Evolutionary conservation across 2,888 invertebrate species (phyloP).

Genomic region (Ophion slaviceki): DNA sequence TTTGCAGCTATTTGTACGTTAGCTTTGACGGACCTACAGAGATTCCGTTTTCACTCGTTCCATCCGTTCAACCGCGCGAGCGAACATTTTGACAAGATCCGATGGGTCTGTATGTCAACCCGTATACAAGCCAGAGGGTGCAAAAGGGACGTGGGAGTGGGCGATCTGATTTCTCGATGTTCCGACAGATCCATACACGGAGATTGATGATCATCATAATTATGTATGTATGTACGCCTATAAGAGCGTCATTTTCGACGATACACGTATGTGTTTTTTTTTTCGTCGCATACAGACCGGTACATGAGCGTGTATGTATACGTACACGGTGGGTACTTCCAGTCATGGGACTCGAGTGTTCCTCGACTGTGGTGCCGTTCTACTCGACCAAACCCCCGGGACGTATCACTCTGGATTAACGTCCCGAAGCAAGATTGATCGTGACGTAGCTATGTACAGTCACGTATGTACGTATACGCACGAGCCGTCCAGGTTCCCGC

Average conservation of each 20-base stretch:
- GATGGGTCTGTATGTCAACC: not conserved
- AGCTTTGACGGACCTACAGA: conserved; percentile 20
- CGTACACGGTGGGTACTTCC: conserved; percentile 27
- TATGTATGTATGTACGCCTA: not conserved
- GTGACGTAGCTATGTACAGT: conserved; percentile 55
- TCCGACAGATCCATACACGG: not conserved
- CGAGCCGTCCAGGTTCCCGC: not conserved
- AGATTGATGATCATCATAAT: conserved; percentile 12
- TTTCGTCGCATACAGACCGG: too few species aligned
- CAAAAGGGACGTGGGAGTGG: too few species aligned
- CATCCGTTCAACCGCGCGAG: conserved; percentile 1
- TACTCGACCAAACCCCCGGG: conserved; percentile 60
- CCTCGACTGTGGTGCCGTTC: conserved; percentile 29
- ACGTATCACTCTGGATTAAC: conserved; percentile 67
- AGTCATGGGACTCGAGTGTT: conserved; percentile 53
- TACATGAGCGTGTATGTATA: conserved; percentile 14
- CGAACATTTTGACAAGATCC: not conserved
- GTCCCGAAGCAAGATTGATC: conserved; percentile 67
- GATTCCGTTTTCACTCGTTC: conserved; percentile 32
- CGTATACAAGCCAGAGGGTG: too few species aligned
- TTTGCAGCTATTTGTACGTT: conserved; percentile 28
- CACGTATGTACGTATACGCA: not conserved
- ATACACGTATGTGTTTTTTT: too few species aligned
- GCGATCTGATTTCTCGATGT: not conserved
- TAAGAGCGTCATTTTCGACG: conserved; percentile 2